Conservation (phyloP, 2,797 vertebrate species). For the Carduelis carduelis region DNA sequence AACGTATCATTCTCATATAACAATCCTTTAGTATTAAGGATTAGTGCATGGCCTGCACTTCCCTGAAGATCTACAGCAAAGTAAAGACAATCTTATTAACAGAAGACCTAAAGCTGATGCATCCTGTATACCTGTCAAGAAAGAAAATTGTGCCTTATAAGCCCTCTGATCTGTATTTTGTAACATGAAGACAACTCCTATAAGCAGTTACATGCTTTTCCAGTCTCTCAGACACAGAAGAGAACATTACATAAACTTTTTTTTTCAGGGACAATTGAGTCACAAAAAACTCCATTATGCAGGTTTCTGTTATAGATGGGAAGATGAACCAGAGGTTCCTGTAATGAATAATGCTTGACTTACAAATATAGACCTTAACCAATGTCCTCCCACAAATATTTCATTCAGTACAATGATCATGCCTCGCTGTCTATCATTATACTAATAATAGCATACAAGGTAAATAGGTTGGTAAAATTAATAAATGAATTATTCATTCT, state of each 20-base stretch:
- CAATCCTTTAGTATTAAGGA: background rate
- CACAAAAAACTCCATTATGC: accelerated
- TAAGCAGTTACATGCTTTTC: background rate
- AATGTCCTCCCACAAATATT: background rate
- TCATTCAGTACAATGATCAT: background rate
- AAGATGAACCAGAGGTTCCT: background rate
- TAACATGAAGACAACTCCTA: background rate
- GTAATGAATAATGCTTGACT: background rate
- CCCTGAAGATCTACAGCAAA: background rate
- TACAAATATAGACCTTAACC: background rate
- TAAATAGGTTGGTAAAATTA: background rate
- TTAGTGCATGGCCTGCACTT: background rate
- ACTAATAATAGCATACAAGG: background rate
- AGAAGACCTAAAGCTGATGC: background rate
- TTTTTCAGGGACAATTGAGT: background rate
- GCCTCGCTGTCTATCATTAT: background rate
- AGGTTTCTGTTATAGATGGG: background rate
- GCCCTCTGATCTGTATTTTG: background rate
- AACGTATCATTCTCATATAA: accelerated
- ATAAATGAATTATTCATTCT: background rate
- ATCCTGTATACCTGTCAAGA: background rate
- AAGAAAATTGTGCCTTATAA: background rate
- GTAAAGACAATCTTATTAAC: background rate
- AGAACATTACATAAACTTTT: background rate
- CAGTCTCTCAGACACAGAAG: background rate